Base-by-base conservation (phyloP, 2,113 vertebrate genomes). In the Cyanoramphus novaezelandiae region DNA sequence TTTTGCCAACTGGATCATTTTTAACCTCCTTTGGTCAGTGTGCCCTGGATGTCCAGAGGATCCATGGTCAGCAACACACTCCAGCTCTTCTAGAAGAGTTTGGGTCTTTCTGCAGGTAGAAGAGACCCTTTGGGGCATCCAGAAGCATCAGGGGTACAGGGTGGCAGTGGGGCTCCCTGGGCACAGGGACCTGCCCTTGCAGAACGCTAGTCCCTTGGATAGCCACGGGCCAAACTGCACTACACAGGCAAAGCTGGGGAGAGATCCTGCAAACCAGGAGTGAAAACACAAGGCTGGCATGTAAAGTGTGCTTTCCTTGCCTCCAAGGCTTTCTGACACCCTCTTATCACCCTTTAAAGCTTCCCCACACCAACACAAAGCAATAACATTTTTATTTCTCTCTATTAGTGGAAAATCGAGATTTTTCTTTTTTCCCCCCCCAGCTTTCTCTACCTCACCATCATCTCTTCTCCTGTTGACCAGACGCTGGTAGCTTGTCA, bases 291-390 rank as follows among this genome's bases (percentile, higher is more conserved):
- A 88, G 69, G 3, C 74, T 53, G 70, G 60, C 10, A 11, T 29
- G 60, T 20, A 72, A 71, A 35, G n/a, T 35, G 17, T 65, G 44
- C 44, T 86, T 59, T 68, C 35, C 68, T 70, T 94, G 64, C 87
- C 77, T 93, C 17, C 1, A 1, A 93, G 92, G 52, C 65, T 91
- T 82, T 43, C 70, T 80, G 81, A 62, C 92, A 92, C 93, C 57
- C 74, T 92, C 88, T 90, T 95, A 96, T 76, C 86, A 91, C 80
- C 57, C 67, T 96, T 82, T 94, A 82, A 87, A 94, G 28, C 62
- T 90, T 94, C 47, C 55, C 90, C 52, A 64, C 76, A 90, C 79
- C 79, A 92, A 37, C 39, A 71, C 21, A 27, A 69, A 92, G 86
- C 77, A 91, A 13, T 86, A 78, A 79, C 9, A 2, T n/a, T 17